Evolutionary conservation across 2,888 invertebrate genomes (phyloP).

Genomic region (Gnatocerus cornutus): DNA sequence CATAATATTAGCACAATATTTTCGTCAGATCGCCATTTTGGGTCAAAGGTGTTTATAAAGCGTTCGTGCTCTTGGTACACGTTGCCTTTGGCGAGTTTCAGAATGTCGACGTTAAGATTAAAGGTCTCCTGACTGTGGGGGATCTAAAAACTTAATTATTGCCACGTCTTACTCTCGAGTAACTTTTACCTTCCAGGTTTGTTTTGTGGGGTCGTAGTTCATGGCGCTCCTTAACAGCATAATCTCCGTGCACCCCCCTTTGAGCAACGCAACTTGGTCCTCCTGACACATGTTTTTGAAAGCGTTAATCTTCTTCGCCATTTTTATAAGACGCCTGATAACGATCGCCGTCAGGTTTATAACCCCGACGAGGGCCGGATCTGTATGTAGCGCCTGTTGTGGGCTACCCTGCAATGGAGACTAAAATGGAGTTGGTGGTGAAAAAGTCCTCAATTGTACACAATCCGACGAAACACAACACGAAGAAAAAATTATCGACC

Average conservation of each 20-base stretch:
- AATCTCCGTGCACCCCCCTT: conserved; percentile 97
- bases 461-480: background rate
- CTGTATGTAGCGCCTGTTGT: conserved; percentile 68
- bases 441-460: background rate
- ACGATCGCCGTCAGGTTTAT: conserved; percentile 95
- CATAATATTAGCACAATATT: conserved; percentile 92
- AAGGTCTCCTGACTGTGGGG: conserved; percentile 85
- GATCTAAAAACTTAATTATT: conserved; percentile 72
- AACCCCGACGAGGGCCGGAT: conserved; percentile 85
- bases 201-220: conserved; percentile 91
- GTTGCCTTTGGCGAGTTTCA: conserved; percentile 93
- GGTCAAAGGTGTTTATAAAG: conserved; percentile 89
- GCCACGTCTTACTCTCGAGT: background rate
- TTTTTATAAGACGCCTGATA: conserved; percentile 88
- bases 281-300: conserved; percentile 96
- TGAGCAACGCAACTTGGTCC: conserved; percentile 90
- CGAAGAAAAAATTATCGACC: background rate
- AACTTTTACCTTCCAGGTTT: conserved; percentile 88
- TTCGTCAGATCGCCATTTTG: conserved; percentile 89
- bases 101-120: conserved; percentile 89
- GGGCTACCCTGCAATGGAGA: conserved; percentile 55
- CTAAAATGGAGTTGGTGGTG: conserved; percentile 21
- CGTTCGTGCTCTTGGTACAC: conserved; percentile 90
- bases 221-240: conserved; percentile 94
- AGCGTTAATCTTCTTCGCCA: conserved; percentile 89